Evolutionary conservation across 1,140 invertebrate genomes (phyloP), one percentile per base, ranked within the genome.

Genomic region (Drosophila subpulchrella): DNA sequence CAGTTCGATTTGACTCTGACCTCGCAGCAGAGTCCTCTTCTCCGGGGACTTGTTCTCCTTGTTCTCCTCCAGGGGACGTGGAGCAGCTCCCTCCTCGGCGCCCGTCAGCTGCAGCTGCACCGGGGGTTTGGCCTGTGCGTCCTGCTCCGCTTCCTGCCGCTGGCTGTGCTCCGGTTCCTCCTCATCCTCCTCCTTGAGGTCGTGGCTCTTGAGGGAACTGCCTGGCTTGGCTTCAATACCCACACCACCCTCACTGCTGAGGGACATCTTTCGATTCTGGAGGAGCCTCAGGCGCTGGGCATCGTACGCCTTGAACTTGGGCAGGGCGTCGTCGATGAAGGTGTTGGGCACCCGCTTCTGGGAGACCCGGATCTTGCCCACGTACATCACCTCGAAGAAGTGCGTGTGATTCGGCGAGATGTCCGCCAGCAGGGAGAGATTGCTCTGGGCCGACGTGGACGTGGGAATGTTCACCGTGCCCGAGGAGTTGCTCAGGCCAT

Each of bases 241-340:
- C 30, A 84, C 72, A 11, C 78, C 90, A 0, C 75, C 86, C 32
- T 91, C 86, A 27, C 88, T 91, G 59, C 76, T 92, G 39, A 92
- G 51, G 7, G 91, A 92, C 77, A 91, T 84, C 71, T 92, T 92
- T 42, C 91, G 91, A 46, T 89, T 92, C 78, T 92, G 91, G 6
- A 93, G 92, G 4, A 94, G 94, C 78, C 94, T 93, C 13, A 94
- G 92, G 61, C 96, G 95, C 58, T 97, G 96, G 4, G 95, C 93
- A 82, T 97, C 96, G 88, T 97, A 95, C 12, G 95, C 94, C 48
- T 95, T 95, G 85, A 99, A 97, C 92, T 97, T 97, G 55, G 95
- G 94, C 36, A 98, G 93, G 11, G 97, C 96, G 86, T 98, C 97
- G 90, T 99, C 98, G 65, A 98, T 98, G 75, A 98, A 96, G 0